phyloP scores from a whole-genome alignment of 2,113 vertebrate species.

The rat (Rattus norvegicus) region GRCr8 NC_086031.1:37744501-37745000 shows the following conservation, averaged over 20 bases:
- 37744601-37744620: neutral
- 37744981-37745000: neutral
- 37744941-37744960: neutral
- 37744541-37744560: neutral
- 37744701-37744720: neutral
- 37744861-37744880: neutral
- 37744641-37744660: neutral
- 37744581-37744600: too few relatives aligned
- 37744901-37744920: neutral
- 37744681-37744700: neutral
- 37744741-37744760: neutral
- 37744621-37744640: neutral
- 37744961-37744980: neutral
- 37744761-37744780: too few relatives aligned
- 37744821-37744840: too few relatives aligned
- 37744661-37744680: neutral
- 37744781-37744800: too few relatives aligned
- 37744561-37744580: neutral
- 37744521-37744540: rapidly evolving
- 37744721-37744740: too few relatives aligned
- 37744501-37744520: neutral
- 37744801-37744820: neutral
- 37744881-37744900: neutral
- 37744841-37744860: neutral
- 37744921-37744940: neutral